Conservation (phyloP, 2,888 invertebrate genomes). For the Antitype chi region DNA sequence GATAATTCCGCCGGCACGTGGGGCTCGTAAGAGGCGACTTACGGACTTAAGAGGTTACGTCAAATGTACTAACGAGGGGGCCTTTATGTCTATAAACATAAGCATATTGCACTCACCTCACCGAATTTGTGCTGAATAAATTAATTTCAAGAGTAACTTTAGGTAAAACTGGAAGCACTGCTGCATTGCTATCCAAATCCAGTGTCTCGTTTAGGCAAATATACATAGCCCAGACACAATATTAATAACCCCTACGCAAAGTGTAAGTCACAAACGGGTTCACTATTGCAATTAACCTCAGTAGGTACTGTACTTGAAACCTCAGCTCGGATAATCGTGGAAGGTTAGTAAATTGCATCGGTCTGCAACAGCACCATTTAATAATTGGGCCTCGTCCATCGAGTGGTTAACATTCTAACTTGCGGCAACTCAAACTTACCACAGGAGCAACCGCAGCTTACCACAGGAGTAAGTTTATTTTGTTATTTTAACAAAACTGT, state of each 20-base stretch:
- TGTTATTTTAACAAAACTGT: neutral
- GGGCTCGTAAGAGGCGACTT: neutral
- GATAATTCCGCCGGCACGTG: neutral
- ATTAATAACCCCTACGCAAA: neutral
- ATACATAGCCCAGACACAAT: neutral
- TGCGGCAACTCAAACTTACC: no score
- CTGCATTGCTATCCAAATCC: neutral
- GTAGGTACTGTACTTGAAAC: neutral
- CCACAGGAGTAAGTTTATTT: neutral
- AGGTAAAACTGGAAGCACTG: neutral
- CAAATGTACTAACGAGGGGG: slow-evolving; percentile 9
- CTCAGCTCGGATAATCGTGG: neutral
- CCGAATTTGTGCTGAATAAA: neutral
- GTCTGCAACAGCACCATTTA: neutral
- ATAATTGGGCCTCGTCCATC: neutral
- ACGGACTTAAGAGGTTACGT: slow-evolving; percentile 1
- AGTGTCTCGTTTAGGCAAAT: slow-evolving; percentile 2
- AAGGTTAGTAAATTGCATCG: neutral
- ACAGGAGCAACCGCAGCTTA: slow-evolving; percentile 6
- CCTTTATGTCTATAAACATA: slow-evolving; percentile 10
- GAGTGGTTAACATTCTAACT: neutral
- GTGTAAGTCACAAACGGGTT: neutral
- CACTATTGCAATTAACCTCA: neutral
- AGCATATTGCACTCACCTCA: neutral
- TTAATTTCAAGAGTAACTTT: neutral